These are phyloP conservation scores for Eupithecia vulgata DNA, from an alignment of 2,888 invertebrate genomes.

Conservation along the genomic window DNA sequence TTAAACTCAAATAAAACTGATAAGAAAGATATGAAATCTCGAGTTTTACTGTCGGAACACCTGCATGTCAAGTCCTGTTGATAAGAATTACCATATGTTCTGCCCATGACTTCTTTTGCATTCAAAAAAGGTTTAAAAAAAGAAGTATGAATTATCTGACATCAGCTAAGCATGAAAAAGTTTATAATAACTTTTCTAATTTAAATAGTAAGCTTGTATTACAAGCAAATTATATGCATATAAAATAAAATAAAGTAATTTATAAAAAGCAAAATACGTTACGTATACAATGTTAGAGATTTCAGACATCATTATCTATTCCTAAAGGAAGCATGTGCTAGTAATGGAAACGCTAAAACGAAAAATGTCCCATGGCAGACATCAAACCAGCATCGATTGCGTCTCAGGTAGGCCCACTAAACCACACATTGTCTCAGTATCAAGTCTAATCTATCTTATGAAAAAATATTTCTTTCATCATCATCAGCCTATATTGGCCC, in stretches of 20 bases:
- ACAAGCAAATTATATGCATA: background rate
- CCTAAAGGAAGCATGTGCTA: background rate
- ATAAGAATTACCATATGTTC: slow-evolving; percentile 7
- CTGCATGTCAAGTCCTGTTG: slow-evolving; percentile 4
- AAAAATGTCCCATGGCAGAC: background rate
- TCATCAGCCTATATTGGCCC: no score
- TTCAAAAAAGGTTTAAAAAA: background rate
- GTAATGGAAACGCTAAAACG: background rate
- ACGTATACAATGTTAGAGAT: no score
- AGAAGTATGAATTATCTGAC: background rate
- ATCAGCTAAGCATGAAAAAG: background rate
- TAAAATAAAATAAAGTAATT: no score
- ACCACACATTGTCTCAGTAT: background rate
- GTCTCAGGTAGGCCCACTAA: background rate
- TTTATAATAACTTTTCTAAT: background rate
- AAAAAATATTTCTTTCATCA: background rate
- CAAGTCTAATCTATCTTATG: background rate
- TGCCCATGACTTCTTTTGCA: background rate
- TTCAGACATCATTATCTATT: background rate
- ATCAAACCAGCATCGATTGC: background rate
- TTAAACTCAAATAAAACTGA: background rate
- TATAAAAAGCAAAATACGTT: no score
- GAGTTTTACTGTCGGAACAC: background rate
- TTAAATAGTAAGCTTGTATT: background rate
- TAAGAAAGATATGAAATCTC: slow-evolving; percentile 7